Evolutionary conservation across 2,797 vertebrate genomes (phyloP), one percentile per base, ranked within the genome.

Genomic region (Mionectes olivaceus): DNA sequence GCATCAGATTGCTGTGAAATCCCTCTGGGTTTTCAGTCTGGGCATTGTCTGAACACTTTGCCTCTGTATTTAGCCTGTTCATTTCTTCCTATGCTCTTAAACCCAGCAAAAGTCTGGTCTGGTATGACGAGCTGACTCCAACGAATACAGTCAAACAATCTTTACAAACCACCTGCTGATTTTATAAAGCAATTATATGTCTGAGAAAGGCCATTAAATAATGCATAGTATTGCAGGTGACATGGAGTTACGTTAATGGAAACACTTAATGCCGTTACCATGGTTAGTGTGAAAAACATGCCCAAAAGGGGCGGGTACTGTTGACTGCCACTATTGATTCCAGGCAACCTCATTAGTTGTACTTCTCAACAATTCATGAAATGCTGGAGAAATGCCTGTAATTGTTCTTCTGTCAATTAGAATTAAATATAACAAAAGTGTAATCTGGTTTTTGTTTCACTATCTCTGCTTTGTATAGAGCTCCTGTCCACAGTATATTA

Each of bases 161-260:
- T 87, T 87, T 77, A 74, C 44, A 87, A 74, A 90, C 84, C 83
- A 90, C 80, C 89, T 90, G 70, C 70, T 94, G 84, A 67, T 86
- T 93, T 94, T 83, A 74, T 61, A 94, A 93, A 84, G 59, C 74
- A 84, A 86, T 94, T 91, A 64, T 27, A 76, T 84, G 64, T 87
- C 86, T 90, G 89, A 91, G 74, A 91, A 94, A 86, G 57, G 56
- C 69, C 63, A 77, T 82, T 96, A 92, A 94, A 90, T 91, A 93
- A 84, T 94, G 80, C 63, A 82, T 76, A 39, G 23, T 79, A 71
- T 69, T 52, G 56, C 47, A 78, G 81, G 63, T 92, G 83, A 90
- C 93, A 83, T 4, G 47, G 65, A 75, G 43, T 65, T 77, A 71
- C 11, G 1, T 90, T 95, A 92, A 90, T 78, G 83, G 87, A 76